Evolutionary conservation across 2,888 invertebrate genomes (phyloP), one percentile per base, ranked within the genome.

Genomic region (Mythimna albipuncta): DNA sequence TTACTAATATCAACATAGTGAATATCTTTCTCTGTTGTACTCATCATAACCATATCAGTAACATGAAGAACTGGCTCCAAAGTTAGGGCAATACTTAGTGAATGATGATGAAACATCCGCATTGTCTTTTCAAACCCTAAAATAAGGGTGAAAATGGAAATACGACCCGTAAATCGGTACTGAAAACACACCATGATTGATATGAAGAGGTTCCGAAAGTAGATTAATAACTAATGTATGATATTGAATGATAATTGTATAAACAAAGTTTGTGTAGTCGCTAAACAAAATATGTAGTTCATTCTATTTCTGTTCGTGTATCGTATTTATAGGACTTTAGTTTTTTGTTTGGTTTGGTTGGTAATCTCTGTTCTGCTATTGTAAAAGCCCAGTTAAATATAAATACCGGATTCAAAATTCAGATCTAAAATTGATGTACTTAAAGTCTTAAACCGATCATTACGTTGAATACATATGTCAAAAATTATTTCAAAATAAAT

Each of bases 111-210:
- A 61, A 61, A 41, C 11, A 16, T 7, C 13, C 11, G 41, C 61
- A 41, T 59, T 58, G 13, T 38, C 0, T 41, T 6, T 35, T 35
- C 0, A 44, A n/a, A 52, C 4, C 5, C 7, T 16, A 16, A 44
- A 41, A 32, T 5, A 19, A 26, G 7, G 11, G 16, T 21, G 0
- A 1, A 21, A 5, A 13, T 2, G 50, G 21, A 6, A 50, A 54
- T 16, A 13, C 6, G 5, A 16, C 7, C 38, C 16, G 54, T 26
- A 2, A 75, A 52, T 57, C 4, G 7, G n/a, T 41, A 32, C 21
- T 73, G 35, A 65, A 64, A 52, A 58, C 32, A 62, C 21, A 47
- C 41, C 6, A 54, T 44, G 52, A 21, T 64, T 54, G 58, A 70
- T 59, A 63, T 11, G 32, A 19, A 70, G 6, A 11, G 11, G 19